These are phyloP conservation scores for Pipistrellus nathusii DNA, from an alignment of 2,797 vertebrate genomes.

Conservation along the genomic window DNA sequence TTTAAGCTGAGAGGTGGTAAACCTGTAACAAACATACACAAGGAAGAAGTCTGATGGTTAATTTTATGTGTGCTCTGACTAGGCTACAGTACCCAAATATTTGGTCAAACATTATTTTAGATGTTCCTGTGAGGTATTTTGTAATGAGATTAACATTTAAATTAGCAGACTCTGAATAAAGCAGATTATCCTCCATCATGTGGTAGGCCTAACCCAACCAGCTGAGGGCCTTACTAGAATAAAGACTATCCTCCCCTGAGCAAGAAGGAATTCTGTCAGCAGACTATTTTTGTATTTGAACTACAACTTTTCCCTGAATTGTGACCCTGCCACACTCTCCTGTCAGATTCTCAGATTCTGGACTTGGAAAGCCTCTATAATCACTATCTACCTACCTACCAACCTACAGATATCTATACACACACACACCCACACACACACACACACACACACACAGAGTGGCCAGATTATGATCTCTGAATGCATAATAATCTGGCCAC, in stretches of 20 bases:
- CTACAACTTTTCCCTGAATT: neutral
- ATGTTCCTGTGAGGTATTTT: neutral
- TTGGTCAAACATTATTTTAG: slow-evolving; percentile 6
- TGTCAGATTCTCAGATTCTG: neutral
- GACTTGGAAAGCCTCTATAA: neutral
- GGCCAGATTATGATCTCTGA: no score
- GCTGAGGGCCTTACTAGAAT: neutral
- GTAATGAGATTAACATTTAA: slow-evolving; percentile 22
- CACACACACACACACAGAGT: no score
- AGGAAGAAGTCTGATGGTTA: neutral
- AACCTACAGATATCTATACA: neutral
- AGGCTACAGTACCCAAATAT: neutral
- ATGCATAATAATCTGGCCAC: no score
- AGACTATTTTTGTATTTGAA: neutral
- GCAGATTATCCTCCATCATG: neutral
- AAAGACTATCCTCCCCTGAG: neutral
- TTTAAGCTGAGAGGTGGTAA: neutral
- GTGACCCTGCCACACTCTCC: neutral
- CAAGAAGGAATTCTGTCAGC: neutral
- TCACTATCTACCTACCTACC: neutral
- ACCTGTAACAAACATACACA: neutral
- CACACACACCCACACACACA: neutral
- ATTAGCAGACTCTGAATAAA: neutral
- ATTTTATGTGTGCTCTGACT: neutral
- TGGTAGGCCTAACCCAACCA: neutral